phyloP scores from a whole-genome alignment of 2,888 invertebrate species.

The Calameuta pallipes region DNA sequence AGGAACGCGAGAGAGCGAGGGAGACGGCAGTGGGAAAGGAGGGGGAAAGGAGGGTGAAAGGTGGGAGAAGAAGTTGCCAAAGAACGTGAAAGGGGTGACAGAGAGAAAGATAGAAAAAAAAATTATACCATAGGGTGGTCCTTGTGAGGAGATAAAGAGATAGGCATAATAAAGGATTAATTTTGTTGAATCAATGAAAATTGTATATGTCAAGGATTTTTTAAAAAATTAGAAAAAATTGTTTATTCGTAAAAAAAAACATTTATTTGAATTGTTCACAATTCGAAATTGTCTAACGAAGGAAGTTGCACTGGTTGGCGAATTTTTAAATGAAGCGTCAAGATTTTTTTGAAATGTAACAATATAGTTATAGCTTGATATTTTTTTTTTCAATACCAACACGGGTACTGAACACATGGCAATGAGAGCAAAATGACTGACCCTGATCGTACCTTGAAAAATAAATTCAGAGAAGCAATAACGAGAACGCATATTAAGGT shows the following conservation, averaged over 20 bases:
- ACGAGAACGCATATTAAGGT: constrained; percentile 59
- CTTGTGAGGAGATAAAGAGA: too few species aligned
- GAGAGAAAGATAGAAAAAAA: too few species aligned
- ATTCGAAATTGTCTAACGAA: too few species aligned
- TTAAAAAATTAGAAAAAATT: too few species aligned
- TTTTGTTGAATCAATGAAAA: too few species aligned
- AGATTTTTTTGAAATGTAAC: neutral
- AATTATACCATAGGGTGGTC: too few species aligned
- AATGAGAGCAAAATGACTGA: constrained; percentile 16
- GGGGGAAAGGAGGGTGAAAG: constrained; percentile 18
- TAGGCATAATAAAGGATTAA: too few species aligned
- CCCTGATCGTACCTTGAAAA: constrained; percentile 32
- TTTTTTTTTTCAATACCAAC: neutral
- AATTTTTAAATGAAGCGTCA: neutral
- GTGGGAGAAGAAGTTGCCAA: constrained; percentile 19
- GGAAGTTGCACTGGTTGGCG: too few species aligned
- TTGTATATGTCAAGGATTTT: too few species aligned
- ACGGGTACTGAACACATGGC: neutral
- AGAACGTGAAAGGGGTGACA: constrained; percentile 25
- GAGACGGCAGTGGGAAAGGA: constrained; percentile 5
- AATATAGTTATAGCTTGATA: too few species aligned
- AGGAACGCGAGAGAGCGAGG: neutral
- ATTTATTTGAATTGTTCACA: fast-evolving
- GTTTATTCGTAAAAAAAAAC: too few species aligned
- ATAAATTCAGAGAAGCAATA: constrained; percentile 44